Base-by-base conservation (phyloP, 1,140 invertebrate species). In the Lasioglossum baleicum region DNA sequence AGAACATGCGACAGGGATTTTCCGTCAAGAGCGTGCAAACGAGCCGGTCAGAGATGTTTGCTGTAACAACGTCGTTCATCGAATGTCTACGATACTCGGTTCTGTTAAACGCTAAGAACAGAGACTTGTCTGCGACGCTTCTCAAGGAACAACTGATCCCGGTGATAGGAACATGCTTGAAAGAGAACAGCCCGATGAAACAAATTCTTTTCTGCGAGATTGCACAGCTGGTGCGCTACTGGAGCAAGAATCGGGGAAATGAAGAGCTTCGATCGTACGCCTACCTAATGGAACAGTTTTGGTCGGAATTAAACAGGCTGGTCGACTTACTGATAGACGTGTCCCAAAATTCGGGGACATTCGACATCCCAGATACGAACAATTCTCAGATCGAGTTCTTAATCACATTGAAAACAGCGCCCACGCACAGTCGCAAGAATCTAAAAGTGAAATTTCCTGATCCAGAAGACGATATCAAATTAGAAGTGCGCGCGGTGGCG, bases 11-110 rank as follows among this genome's bases (percentile, higher is more conserved):
- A 58, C 89, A 92, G 83, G 95, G 96, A 13, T 93, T 96, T 83
- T 93, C 89, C 44, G 90, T 91, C 31, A 93, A 93, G 74, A 92
- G 87, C 82, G 92, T 94, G 7, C 90, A 92, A 79, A 87, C 92
- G 5, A 96, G 94, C 86, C 90, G 91, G 22, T 95, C 94, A 13
- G 96, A 97, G 91, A 93, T 92, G 58, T 90, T 93, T 35, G 94
- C 95, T 0, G 93, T 96, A 35, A 91, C 95, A 1, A 94, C 90
- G 79, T 94, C 96, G 11, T 96, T 95, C 85, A 92, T 95, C 35
- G 96, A 97, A 92, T 97, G 96, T 89, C 84, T 96, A 31, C 94
- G 94, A 40, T 97, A 95, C 87, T 88, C 94, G 35, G 89, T 95
- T 68, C 90, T 94, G 10, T 74, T 89, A 11, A 92, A 93, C 76